A percentile compares a stretch with the other conserved stretches of the same genome.
Conservation (phyloP, 1,140 invertebrate genomes). For the Colletes gigas region DNA sequence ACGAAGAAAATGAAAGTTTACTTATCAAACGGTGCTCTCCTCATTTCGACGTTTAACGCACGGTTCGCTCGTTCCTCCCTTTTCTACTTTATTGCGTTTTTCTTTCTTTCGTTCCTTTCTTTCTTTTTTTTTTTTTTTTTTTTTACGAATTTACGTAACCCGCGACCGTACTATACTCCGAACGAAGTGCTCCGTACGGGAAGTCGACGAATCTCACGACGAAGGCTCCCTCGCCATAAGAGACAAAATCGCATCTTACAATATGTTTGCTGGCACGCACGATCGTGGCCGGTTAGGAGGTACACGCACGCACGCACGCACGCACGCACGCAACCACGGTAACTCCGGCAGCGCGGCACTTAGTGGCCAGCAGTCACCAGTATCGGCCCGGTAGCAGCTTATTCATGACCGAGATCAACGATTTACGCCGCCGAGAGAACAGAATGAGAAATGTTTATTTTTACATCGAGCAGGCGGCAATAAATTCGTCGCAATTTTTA, state of each 20-base stretch:
- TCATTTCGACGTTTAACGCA: slow-evolving; percentile 66
- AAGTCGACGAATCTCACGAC: slow-evolving; percentile 50
- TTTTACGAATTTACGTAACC: slow-evolving; percentile 70
- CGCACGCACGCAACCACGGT: slow-evolving; percentile 29
- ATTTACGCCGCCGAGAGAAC: not conserved
- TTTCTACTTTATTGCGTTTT: slow-evolving; percentile 32
- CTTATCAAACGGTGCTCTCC: slow-evolving; percentile 75
- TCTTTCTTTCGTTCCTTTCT: slow-evolving; percentile 30
- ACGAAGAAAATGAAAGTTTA: slow-evolving; percentile 63
- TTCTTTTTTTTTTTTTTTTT: slow-evolving; percentile 39
- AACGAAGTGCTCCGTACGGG: slow-evolving; percentile 34
- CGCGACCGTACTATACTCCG: slow-evolving; percentile 43
- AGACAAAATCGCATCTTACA: slow-evolving; percentile 71
- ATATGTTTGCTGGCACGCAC: slow-evolving; percentile 67
- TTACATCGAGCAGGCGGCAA: slow-evolving; percentile 31
- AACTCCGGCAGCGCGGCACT: slow-evolving; percentile 32
- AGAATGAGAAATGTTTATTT: slow-evolving; percentile 38
- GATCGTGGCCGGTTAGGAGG: slow-evolving; percentile 33
- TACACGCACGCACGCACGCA: too few species aligned
- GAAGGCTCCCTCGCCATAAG: slow-evolving; percentile 60
- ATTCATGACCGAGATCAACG: slow-evolving; percentile 32
- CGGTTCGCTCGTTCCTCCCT: slow-evolving; percentile 46
- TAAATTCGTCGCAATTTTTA: slow-evolving; percentile 13
- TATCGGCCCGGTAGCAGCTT: slow-evolving; percentile 19
- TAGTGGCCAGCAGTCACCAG: slow-evolving; percentile 33